Evolutionary conservation across 2,888 invertebrate species (phyloP), one percentile per base, ranked within the genome.

Genomic region (Crepidodera aurea): DNA sequence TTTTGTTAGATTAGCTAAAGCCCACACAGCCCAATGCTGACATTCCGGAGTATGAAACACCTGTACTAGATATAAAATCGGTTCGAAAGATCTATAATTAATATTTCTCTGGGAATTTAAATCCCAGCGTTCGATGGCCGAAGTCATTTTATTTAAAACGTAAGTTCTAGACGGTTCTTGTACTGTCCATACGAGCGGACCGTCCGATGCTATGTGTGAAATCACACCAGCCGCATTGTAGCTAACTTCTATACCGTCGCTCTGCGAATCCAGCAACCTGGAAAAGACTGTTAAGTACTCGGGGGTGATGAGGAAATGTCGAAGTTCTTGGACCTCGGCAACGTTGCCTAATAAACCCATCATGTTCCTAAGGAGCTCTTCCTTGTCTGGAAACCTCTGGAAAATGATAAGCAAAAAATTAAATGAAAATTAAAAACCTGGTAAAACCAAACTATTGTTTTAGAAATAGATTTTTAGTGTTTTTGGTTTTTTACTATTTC

Each of bases 1-100:
- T 62, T 87, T 90, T 48, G 98, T 98, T 64, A 98, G 87, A 83
- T 98, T 98, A 50, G 97, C 96, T 62, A 98, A 84, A 0, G 98
- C 98, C 98, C 98, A 98, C 5, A 93, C 91, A 1, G 97, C 96
- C 98, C 98, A 98, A 79, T 94, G 91, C 79, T 96, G 96, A 79
- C 95, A 96, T 78, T 93, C 90, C 0, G 94, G 92, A 0, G 96
- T 95, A 77, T 95, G 93, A 72, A 90, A 88, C 56, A 91, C 89
- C 65, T 88, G 85, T 44, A 96, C 86, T 65, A 98, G 83, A 66
- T 92, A 87, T 18, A 98, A 84, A 65, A 98, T 96, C 0, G 98
- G 98, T 77, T 94, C 91, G 83, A 98, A 98, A 25, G 94, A 94
- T 67, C 96, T 89, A 82, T 98, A 98, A 83, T 98, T 98, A 69